These are phyloP conservation scores for Gnathonemus echidnorhynchus DNA, from an alignment of 2,113 vertebrate species.

Conservation along the genomic window DNA sequence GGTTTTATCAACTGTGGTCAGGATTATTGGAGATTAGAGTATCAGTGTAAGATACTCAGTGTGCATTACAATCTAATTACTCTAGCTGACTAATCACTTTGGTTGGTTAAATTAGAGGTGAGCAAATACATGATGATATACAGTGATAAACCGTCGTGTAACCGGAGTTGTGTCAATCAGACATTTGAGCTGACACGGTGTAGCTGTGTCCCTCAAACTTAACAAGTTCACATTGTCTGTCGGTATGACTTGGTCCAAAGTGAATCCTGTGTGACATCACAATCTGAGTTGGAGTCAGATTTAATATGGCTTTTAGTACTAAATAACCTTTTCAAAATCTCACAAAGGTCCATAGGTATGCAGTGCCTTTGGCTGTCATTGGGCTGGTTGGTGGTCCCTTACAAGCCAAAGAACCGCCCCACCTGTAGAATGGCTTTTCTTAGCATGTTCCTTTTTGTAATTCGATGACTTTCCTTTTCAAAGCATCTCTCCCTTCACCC, in stretches of 20 bases:
- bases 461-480: neutral
- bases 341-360: neutral
- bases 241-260: neutral
- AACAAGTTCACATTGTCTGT: neutral
- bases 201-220: neutral
- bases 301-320: neutral
- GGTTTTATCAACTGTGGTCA: neutral
- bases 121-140: neutral
- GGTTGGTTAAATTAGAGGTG: neutral
- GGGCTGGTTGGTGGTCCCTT: neutral
- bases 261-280: neutral
- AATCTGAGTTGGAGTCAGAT: neutral
- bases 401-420: neutral
- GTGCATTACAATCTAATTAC: neutral
- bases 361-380: neutral
- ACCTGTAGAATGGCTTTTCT: neutral
- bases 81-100: neutral
- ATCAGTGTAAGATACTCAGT: neutral
- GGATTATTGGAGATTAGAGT: neutral
- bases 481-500: neutral
- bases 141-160: neutral
- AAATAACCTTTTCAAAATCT: neutral
- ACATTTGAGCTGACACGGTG: neutral
- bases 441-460: neutral
- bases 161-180: neutral